Evolutionary conservation across 2,113 vertebrate genomes (phyloP).

Genomic region (Oxyura jamaicensis): DNA sequence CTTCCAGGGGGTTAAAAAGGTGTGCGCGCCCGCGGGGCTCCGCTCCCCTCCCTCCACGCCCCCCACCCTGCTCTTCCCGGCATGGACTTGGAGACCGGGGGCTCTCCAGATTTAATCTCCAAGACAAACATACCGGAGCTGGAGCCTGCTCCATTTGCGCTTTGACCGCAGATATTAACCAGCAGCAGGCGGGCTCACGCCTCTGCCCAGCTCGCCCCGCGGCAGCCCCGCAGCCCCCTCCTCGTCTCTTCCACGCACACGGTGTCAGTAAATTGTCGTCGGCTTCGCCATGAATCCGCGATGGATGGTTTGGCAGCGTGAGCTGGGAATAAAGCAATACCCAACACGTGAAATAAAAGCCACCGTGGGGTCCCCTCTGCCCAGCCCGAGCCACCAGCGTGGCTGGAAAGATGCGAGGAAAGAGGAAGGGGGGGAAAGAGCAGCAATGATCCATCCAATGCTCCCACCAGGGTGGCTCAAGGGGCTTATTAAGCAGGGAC

Average conservation of each 20-base stretch:
- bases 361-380: neutral
- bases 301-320: neutral
- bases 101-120: constrained; percentile 68
- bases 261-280: neutral
- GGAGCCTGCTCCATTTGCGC: constrained; percentile 43
- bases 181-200: neutral
- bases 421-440: accelerated
- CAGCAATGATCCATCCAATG: neutral
- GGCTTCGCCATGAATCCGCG: neutral
- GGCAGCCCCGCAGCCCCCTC: neutral
- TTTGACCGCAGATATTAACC: constrained; percentile 44
- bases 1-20: constrained; percentile 48
- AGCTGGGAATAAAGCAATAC: constrained; percentile 27
- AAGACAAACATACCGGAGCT: constrained; percentile 71
- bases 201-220: neutral
- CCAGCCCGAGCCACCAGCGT: accelerated
- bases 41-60: neutral
- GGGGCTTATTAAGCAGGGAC: neutral
- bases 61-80: neutral
- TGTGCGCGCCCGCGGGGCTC: neutral
- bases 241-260: neutral
- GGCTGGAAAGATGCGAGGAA: accelerated
- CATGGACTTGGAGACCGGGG: neutral
- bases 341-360: neutral
- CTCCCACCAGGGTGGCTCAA: neutral